A percentile compares a stretch with the other conserved stretches of the same genome.
phyloP scores from a whole-genome alignment of 2,888 invertebrate genomes.

The Geotrupes spiniger region DNA sequence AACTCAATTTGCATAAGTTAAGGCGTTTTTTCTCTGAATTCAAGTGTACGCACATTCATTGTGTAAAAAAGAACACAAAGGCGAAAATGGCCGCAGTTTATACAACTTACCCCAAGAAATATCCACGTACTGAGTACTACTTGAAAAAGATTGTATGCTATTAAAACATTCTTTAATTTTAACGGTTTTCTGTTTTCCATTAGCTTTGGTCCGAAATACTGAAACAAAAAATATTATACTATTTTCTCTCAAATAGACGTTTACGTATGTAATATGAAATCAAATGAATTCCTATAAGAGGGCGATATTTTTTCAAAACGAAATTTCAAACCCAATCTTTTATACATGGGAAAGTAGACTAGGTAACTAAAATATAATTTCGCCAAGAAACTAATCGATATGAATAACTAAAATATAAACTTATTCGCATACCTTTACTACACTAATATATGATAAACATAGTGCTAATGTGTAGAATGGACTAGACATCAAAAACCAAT shows the following conservation, averaged over 20 bases:
- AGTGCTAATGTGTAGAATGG: constrained; percentile 89
- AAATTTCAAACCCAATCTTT: too few relatives aligned
- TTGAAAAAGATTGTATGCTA: constrained; percentile 73
- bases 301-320: too few relatives aligned
- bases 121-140: constrained; percentile 87
- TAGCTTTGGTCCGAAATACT: constrained; percentile 80
- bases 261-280: too few relatives aligned
- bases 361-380: too few relatives aligned
- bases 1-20: too few relatives aligned
- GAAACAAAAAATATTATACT: constrained; percentile 38
- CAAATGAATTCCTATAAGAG: too few relatives aligned
- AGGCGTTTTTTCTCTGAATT: too few relatives aligned
- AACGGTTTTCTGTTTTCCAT: constrained; percentile 92
- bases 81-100: constrained; percentile 1
- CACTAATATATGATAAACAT: constrained; percentile 83
- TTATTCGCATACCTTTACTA: constrained; percentile 68
- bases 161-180: constrained; percentile 62
- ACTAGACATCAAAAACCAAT: constrained; percentile 91
- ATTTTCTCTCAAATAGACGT: background rate
- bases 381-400: too few relatives aligned
- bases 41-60: too few relatives aligned
- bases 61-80: too few relatives aligned
- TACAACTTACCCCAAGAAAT: constrained; percentile 88
- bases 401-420: too few relatives aligned
- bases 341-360: too few relatives aligned